Evolutionary conservation across 2,888 invertebrate species (phyloP).

Genomic region (Lasioglossum marginatum): DNA sequence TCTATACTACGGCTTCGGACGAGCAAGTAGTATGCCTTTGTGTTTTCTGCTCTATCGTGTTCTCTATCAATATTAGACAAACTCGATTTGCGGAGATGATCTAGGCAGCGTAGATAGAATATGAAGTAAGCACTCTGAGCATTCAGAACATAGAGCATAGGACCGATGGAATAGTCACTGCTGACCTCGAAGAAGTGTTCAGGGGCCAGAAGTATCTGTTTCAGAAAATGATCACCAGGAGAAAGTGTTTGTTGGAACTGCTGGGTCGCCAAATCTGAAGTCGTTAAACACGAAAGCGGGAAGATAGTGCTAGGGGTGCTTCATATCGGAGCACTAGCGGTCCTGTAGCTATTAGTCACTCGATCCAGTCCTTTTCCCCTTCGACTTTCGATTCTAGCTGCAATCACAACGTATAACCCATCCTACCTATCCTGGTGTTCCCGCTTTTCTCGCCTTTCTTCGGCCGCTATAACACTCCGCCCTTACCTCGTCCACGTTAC

Average conservation of each 20-base stretch:
- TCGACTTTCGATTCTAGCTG: conserved; percentile 67
- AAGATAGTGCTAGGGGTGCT: conserved; percentile 67
- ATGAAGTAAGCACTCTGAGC: background rate
- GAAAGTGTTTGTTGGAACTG: background rate
- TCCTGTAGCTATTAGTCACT: conserved; percentile 77
- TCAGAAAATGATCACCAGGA: background rate
- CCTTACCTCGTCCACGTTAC: conserved; percentile 78
- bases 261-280: background rate
- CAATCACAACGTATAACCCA: conserved; percentile 71
- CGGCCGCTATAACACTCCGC: conserved; percentile 72
- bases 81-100: background rate
- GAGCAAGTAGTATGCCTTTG: background rate
- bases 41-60: background rate
- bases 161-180: background rate
- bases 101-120: too few relatives aligned
- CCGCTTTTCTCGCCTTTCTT: conserved; percentile 36
- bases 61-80: background rate
- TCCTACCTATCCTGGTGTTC: conserved; percentile 37
- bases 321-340: conserved; percentile 67
- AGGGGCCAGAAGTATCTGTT: background rate
- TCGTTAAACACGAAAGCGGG: conserved; percentile 60
- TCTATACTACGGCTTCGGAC: background rate
- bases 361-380: conserved; percentile 51
- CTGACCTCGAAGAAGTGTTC: background rate
- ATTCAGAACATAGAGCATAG: background rate